phyloP scores from a whole-genome alignment of 2,797 vertebrate genomes.

The Hydrolagus colliei region DNA sequence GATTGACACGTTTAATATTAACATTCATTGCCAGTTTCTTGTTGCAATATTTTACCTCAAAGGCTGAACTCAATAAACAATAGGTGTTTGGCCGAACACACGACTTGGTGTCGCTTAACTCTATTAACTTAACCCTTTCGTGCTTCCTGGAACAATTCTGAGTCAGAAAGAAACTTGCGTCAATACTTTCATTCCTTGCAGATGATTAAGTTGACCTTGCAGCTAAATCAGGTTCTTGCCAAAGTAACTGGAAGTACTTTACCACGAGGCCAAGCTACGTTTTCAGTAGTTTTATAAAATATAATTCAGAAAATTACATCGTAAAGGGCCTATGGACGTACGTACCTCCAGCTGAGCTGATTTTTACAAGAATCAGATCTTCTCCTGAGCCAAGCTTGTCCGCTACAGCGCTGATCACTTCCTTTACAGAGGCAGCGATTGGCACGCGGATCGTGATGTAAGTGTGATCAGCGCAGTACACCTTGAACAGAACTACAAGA shows the following conservation, averaged over 20 bases:
- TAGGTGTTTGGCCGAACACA: background rate
- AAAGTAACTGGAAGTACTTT: background rate
- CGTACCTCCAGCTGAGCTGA: constrained; percentile 93
- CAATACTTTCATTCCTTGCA: background rate
- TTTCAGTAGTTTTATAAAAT: background rate
- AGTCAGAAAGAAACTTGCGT: background rate
- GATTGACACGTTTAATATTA: background rate
- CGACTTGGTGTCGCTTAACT: background rate
- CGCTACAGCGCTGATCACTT: constrained; percentile 77
- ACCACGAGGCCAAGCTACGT: background rate
- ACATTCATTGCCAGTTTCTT: background rate
- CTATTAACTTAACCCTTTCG: background rate
- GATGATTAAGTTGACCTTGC: background rate
- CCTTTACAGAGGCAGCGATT: constrained; percentile 77
- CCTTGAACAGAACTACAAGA: constrained; percentile 84
- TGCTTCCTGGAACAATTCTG: background rate
- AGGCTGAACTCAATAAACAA: background rate
- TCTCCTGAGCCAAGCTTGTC: constrained; percentile 91
- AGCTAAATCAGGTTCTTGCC: background rate
- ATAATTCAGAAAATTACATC: background rate
- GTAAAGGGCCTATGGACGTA: constrained; percentile 29
- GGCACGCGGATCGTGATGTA: constrained; percentile 90
- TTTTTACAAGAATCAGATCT: constrained; percentile 80
- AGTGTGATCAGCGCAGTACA: constrained; percentile 91
- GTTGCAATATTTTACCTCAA: background rate